phyloP scores from a whole-genome alignment of 1,140 invertebrate genomes.

The Sitodiplosis mosellana region DNA sequence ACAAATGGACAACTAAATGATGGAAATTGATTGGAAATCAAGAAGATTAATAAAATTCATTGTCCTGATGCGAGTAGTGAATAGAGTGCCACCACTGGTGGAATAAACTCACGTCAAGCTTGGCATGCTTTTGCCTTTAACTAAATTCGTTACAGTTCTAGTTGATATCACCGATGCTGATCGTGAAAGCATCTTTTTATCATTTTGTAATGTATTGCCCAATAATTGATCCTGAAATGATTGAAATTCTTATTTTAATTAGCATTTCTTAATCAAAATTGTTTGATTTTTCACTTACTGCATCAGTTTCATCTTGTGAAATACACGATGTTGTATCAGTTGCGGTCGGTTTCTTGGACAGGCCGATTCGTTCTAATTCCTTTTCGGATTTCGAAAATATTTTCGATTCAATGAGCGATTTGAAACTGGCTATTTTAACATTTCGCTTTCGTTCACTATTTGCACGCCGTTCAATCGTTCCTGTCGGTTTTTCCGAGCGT shows the following conservation, averaged over 20 bases:
- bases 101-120: constrained; percentile 58
- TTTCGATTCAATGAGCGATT: constrained; percentile 79
- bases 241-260: neutral
- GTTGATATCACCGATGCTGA: constrained; percentile 41
- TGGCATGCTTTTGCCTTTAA: constrained; percentile 90
- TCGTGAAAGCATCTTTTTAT: constrained; percentile 12
- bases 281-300: no score
- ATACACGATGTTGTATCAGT: constrained; percentile 2
- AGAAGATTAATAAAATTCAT: neutral
- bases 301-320: no score
- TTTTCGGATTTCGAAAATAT: constrained; percentile 79
- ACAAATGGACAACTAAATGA: constrained; percentile 18
- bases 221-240: neutral
- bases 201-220: no score
- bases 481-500: constrained; percentile 17
- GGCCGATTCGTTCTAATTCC: constrained; percentile 72
- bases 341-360: constrained; percentile 27
- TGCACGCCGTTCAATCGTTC: constrained; percentile 38
- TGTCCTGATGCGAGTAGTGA: neutral
- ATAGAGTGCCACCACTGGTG: neutral
- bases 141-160: constrained; percentile 43
- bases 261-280: no score
- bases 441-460: constrained; percentile 63
- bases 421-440: constrained; percentile 79
- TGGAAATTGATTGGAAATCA: no score